Conservation (phyloP, 1,140 invertebrate species). For the Calliphora vicina region DNA sequence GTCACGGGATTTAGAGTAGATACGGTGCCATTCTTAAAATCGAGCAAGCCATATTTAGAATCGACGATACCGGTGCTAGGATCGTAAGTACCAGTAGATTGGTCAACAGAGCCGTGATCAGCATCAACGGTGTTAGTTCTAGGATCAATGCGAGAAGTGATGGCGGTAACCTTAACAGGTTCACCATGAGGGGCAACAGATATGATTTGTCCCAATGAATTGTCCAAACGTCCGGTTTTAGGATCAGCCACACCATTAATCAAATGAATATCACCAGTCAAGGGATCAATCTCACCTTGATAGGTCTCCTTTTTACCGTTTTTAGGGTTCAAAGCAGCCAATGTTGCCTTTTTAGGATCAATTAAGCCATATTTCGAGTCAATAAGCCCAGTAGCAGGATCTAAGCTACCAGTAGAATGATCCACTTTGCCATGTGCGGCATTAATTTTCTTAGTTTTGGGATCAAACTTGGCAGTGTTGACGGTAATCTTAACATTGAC, state of each 20-base stretch:
- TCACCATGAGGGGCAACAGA: constrained; percentile 73
- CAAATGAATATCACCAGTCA: constrained; percentile 73
- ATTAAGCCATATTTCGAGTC: constrained; percentile 75
- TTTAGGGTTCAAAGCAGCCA: constrained; percentile 60
- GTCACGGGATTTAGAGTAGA: constrained; percentile 67
- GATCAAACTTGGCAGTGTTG: constrained; percentile 57
- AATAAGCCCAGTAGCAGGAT: constrained; percentile 61
- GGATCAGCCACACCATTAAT: constrained; percentile 72
- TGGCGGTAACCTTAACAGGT: constrained; percentile 72
- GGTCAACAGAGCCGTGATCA: constrained; percentile 70
- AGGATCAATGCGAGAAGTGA: constrained; percentile 71
- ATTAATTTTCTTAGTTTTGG: not conserved
- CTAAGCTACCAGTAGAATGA: constrained; percentile 60
- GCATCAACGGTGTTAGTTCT: constrained; percentile 69
- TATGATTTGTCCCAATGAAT: constrained; percentile 70
- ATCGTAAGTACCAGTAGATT: constrained; percentile 71
- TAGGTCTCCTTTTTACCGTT: constrained; percentile 70
- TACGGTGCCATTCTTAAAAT: constrained; percentile 70
- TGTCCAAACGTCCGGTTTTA: constrained; percentile 69
- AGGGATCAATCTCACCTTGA: constrained; percentile 70
- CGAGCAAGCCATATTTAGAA: constrained; percentile 73
- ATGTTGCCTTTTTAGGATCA: constrained; percentile 71
- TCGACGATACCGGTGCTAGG: constrained; percentile 70
- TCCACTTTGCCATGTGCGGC: not conserved
- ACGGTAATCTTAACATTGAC: constrained; percentile 65